A percentile compares a stretch with the other conserved stretches of the same genome.
Evolutionary conservation across 2,797 vertebrate species (phyloP).

Genomic region (Enteromius paludinosus): DNA sequence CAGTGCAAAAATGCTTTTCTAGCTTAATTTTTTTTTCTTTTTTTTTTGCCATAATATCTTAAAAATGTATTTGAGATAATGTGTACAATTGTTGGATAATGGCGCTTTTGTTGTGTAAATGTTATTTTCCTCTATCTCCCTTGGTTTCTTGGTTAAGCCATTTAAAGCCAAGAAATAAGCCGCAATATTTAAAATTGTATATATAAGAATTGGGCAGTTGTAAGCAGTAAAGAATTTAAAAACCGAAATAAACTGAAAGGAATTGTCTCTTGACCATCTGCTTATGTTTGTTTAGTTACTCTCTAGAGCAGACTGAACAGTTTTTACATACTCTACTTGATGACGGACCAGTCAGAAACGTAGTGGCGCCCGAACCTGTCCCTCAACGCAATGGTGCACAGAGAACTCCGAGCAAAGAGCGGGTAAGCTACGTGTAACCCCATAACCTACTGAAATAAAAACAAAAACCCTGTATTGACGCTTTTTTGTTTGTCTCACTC

Average conservation of each 20-base stretch:
- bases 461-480: background rate
- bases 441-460: background rate
- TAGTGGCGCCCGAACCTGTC: conserved; percentile 83
- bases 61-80: background rate
- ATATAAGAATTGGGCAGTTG: background rate
- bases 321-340: conserved; percentile 90
- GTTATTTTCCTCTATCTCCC: background rate
- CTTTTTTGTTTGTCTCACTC: background rate
- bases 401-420: conserved; percentile 76
- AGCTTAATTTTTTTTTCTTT: too few relatives aligned
- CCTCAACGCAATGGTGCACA: conserved; percentile 72
- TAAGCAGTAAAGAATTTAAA: background rate
- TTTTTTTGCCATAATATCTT: too few relatives aligned
- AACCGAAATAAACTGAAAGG: background rate
- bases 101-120: background rate
- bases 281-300: conserved; percentile 79
- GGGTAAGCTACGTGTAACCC: conserved; percentile 64
- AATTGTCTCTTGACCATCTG: background rate
- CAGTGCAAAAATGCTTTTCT: too few relatives aligned
- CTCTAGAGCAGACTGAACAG: conserved; percentile 87
- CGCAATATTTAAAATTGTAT: background rate
- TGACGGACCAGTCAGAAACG: conserved; percentile 88
- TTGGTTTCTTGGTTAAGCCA: background rate
- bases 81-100: background rate
- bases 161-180: background rate